Percentiles rank a stretch among this genome's conserved stretches.
Evolutionary conservation across 1,140 invertebrate genomes (phyloP).

Genomic region (Oedothorax gibbosus): DNA sequence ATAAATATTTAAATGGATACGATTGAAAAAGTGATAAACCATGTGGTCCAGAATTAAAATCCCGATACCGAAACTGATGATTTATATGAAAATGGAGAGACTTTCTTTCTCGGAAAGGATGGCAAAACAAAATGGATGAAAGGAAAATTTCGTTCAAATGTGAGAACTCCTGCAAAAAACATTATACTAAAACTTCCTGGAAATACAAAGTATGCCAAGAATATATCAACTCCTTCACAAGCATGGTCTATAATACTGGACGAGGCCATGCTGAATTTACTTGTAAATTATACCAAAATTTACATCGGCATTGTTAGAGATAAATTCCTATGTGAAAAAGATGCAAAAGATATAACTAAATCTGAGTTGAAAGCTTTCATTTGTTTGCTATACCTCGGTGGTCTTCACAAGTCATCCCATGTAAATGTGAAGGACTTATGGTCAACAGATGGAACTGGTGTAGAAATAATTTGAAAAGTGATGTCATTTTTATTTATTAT

Average conservation of each 20-base stretch:
- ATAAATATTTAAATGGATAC: no score
- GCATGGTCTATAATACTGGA: no score
- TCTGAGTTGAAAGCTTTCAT: constrained; percentile 3
- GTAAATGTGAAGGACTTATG: neutral
- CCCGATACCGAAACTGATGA: no score
- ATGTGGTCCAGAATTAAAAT: no score
- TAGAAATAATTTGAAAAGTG: neutral
- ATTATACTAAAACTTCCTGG: neutral
- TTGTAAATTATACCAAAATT: constrained; percentile 13
- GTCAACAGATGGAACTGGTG: constrained; percentile 22
- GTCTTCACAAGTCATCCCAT: constrained; percentile 15
- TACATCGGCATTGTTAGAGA: neutral
- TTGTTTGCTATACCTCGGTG: neutral
- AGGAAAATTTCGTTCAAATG: neutral
- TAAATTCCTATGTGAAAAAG: neutral
- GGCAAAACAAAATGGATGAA: neutral
- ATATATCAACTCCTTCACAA: no score
- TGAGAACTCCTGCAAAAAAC: neutral
- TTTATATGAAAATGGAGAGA: no score
- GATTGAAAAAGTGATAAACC: no score
- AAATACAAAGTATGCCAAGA: neutral
- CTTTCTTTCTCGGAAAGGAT: constrained; percentile 7
- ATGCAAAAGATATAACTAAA: neutral
- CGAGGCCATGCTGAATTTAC: neutral
- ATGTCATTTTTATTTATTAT: constrained; percentile 7